phyloP scores from a whole-genome alignment of 2,888 invertebrate species.

The Octonoba sinensis region DNA sequence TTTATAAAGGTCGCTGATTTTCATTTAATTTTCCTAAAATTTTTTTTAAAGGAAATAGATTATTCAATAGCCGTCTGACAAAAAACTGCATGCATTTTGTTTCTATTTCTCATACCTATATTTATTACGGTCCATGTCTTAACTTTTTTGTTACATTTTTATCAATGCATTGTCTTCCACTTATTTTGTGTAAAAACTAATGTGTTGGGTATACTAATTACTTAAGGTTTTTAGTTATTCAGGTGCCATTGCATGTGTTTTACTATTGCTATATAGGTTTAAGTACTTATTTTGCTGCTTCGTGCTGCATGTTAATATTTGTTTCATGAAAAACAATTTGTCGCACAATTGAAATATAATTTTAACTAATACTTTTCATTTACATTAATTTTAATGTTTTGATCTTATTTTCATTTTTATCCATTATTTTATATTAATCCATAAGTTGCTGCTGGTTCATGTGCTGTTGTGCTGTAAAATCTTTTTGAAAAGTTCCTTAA shows the following conservation, averaged over 20 bases:
- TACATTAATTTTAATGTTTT: too few relatives aligned
- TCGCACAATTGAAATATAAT: too few relatives aligned
- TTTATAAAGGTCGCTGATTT: neutral
- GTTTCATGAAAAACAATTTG: too few relatives aligned
- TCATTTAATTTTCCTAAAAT: neutral
- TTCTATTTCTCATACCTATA: slow-evolving; percentile 5
- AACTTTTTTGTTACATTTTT: slow-evolving; percentile 2
- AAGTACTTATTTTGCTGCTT: slow-evolving; percentile 10
- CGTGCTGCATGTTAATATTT: slow-evolving; percentile 12
- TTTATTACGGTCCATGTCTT: slow-evolving; percentile 16
- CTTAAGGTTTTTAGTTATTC: slow-evolving; percentile 1
- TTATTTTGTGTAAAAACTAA: slow-evolving; percentile 15
- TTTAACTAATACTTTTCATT: too few relatives aligned
- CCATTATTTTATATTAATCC: too few relatives aligned
- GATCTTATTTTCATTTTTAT: too few relatives aligned
- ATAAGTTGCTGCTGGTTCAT: too few relatives aligned
- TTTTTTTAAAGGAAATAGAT: neutral
- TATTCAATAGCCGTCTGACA: slow-evolving; percentile 24
- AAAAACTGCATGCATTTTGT: slow-evolving; percentile 31
- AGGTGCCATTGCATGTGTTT: slow-evolving; percentile 14
- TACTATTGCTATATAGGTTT: slow-evolving; percentile 15
- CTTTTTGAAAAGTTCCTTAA: too few relatives aligned
- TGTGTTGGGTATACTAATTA: neutral
- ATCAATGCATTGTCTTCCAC: slow-evolving; percentile 27
- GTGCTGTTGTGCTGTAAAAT: too few relatives aligned